Base-by-base conservation (phyloP, 2,888 invertebrate genomes). In the Pogonocherus hispidulus region DNA sequence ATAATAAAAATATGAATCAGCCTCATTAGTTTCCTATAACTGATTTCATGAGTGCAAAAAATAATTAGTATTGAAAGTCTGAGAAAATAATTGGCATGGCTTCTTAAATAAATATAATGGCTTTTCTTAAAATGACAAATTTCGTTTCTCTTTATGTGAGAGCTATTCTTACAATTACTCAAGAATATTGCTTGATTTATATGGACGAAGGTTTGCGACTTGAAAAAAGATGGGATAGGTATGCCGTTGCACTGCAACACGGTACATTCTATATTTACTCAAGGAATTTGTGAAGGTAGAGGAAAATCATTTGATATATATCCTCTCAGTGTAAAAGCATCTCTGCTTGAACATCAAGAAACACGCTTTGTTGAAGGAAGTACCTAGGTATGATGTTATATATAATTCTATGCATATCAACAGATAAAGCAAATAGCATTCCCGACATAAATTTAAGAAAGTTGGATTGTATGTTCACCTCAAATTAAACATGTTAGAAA, bases 131-230 rank as follows among this genome's bases (percentile, higher is more conserved):
- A 32, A 32, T 8, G 11, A 32, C 20, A 8, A 49, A 66, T 62
- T 66, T n/a, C n/a, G n/a, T n/a, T n/a, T 54, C 52, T 59, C 37
- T 52, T 62, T 37, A 62, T 66, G 41, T 52, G 19, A 51, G 11
- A 32, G 20, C 41, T 44, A 56, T 65, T 47, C 46, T 54, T 44
- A 19, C 63, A 57, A 57, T 56, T 37, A 23, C 22, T n/a, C n/a
- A n/a, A n/a, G n/a, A n/a, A n/a, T n/a, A 46, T 23, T 59, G 37
- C 22, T 62, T 66, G 66, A 66, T 66, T 66, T 66, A 65, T 65
- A 46, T 18, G 47, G 32, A 8, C 32, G 11, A 32, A 35, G 9
- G 9, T 32, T 35, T 41, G 4, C n/a, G n/a, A 14, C 19, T 3
- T 37, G 3, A 37, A 19, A 46, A 66, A 66, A 60, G 62, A 66